A percentile compares a stretch with the other conserved stretches of the same genome.
These are phyloP conservation scores for Meloidogyne exigua DNA, from an alignment of 1,140 invertebrate genomes.

Conservation along the genomic window DNA sequence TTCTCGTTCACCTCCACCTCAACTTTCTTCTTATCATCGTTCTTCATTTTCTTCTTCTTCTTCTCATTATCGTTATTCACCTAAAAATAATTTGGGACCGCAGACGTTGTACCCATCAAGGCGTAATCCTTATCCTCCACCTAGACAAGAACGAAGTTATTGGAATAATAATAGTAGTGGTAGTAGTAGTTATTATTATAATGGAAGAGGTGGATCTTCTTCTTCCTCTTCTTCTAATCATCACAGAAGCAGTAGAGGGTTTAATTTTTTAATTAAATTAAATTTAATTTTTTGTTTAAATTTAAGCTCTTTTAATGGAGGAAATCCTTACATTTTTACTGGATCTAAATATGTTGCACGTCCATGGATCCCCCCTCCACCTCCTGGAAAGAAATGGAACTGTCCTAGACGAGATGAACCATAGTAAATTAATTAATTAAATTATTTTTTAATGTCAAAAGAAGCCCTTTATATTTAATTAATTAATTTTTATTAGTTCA, in stretches of 20 bases:
- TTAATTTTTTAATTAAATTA: not conserved
- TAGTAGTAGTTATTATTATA: not conserved
- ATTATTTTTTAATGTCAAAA: too few species aligned
- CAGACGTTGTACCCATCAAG: constrained; percentile 23
- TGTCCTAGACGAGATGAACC: constrained; percentile 24
- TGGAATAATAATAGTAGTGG: not conserved
- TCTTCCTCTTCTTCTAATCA: not conserved
- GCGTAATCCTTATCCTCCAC: constrained; percentile 18
- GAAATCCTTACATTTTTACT: constrained; percentile 5
- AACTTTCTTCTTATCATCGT: not conserved
- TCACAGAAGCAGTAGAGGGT: not conserved
- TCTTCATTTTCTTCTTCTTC: not conserved
- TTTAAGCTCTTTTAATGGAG: not conserved
- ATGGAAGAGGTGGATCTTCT: not conserved
- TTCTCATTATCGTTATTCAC: not conserved
- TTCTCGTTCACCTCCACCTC: constrained; percentile 10
- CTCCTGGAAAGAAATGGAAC: constrained; percentile 23
- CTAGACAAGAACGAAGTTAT: constrained; percentile 8
- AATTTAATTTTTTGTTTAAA: too few species aligned
- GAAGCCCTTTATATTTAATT: too few species aligned
- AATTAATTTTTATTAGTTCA: too few species aligned
- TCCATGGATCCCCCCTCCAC: constrained; percentile 17
- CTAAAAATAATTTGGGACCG: constrained; percentile 4
- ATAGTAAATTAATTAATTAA: not conserved
- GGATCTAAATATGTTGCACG: constrained; percentile 4